These are phyloP conservation scores for Lithophane ornitopus DNA, from an alignment of 2,888 invertebrate species.

Conservation along the genomic window DNA sequence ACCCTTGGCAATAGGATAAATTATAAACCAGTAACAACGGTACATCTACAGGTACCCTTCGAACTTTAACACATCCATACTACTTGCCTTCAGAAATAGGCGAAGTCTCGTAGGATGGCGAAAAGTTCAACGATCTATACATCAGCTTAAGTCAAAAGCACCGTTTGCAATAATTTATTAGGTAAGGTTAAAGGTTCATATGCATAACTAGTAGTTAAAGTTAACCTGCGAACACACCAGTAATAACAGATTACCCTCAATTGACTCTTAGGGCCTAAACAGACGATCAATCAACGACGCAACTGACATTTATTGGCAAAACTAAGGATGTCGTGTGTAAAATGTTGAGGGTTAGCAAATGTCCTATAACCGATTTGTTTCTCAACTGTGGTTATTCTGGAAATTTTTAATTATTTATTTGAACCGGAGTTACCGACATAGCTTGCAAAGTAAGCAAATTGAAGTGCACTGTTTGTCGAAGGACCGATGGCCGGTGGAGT, in stretches of 20 bases:
- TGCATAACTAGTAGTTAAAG: constrained; percentile 18
- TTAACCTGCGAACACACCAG: constrained; percentile 25
- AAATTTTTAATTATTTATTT: not conserved
- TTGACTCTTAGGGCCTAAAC: constrained; percentile 38
- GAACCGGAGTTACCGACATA: no score
- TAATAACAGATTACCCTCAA: constrained; percentile 59
- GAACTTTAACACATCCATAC: constrained; percentile 12
- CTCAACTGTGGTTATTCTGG: not conserved
- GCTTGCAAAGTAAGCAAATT: no score
- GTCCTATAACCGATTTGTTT: not conserved
- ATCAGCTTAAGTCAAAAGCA: constrained; percentile 16
- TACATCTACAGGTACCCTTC: not conserved
- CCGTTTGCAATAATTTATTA: constrained; percentile 31
- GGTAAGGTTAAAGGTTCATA: constrained; percentile 34
- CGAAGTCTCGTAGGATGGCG: not conserved
- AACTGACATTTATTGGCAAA: constrained; percentile 41
- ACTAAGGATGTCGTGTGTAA: not conserved
- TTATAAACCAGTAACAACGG: not conserved
- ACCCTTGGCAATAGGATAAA: not conserved
- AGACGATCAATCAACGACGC: constrained; percentile 35
- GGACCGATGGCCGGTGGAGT: no score
- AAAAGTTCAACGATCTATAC: constrained; percentile 43
- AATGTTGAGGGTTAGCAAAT: constrained; percentile 4
- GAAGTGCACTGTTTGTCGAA: no score
- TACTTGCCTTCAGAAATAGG: constrained; percentile 4